phyloP scores from a whole-genome alignment of 2,797 vertebrate genomes.

The Oryzias sinensis region DNA sequence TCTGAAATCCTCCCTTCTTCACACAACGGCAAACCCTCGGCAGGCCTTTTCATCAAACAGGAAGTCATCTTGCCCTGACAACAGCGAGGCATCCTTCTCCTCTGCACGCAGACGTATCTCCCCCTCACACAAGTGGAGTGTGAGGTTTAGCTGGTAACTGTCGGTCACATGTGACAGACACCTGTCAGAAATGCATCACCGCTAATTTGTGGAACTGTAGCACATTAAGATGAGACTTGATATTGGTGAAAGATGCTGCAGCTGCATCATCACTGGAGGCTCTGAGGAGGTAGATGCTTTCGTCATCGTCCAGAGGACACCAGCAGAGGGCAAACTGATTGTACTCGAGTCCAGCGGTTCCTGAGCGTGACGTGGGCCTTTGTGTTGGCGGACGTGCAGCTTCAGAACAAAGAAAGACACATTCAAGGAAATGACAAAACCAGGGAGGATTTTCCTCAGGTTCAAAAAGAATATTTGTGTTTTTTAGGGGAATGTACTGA shows the following conservation, averaged over 20 bases:
- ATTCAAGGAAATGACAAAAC: slow-evolving; percentile 8
- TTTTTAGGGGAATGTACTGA: slow-evolving; percentile 24
- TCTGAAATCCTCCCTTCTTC: slow-evolving; percentile 90
- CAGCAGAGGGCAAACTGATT: slow-evolving; percentile 34
- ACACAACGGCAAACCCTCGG: slow-evolving; percentile 87
- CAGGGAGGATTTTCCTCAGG: not conserved
- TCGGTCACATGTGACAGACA: too few relatives aligned
- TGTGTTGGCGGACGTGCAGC: slow-evolving; percentile 36
- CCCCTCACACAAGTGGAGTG: slow-evolving; percentile 23
- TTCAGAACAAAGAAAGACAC: slow-evolving; percentile 8
- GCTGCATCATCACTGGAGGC: slow-evolving; percentile 30
- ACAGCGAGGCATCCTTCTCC: slow-evolving; percentile 77
- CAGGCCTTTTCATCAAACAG: slow-evolving; percentile 92
- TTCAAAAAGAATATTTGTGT: not conserved
- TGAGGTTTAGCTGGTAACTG: slow-evolving; percentile 22
- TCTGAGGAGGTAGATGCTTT: slow-evolving; percentile 43
- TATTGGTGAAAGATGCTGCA: slow-evolving; percentile 67
- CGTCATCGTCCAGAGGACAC: slow-evolving; percentile 42
- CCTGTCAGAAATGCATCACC: slow-evolving; percentile 42
- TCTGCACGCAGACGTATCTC: slow-evolving; percentile 21
- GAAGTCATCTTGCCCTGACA: slow-evolving; percentile 90
- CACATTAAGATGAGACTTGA: slow-evolving; percentile 48
- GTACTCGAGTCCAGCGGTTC: slow-evolving; percentile 37
- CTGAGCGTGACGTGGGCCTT: slow-evolving; percentile 44
- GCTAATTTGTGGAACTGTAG: slow-evolving; percentile 45